phyloP scores from a whole-genome alignment of 2,113 vertebrate species.

The Caloenas nicobarica region DNA sequence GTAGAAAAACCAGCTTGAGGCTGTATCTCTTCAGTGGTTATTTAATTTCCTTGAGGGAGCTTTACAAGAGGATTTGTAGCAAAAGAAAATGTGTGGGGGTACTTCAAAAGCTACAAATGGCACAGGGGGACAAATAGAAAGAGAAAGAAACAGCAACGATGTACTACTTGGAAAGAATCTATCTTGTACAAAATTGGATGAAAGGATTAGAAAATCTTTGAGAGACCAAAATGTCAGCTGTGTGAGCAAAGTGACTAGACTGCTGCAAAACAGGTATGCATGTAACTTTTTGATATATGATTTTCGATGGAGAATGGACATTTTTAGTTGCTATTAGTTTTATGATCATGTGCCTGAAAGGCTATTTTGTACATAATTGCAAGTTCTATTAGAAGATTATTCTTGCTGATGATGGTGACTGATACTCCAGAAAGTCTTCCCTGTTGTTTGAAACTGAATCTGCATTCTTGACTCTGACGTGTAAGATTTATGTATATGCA shows the following conservation, averaged over 20 bases:
- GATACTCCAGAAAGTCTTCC: neutral
- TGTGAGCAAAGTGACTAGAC: neutral
- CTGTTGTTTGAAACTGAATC: neutral
- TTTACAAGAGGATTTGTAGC: neutral
- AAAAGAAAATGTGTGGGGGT: slow-evolving; percentile 75
- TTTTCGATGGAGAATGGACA: neutral
- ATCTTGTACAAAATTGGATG: slow-evolving; percentile 6
- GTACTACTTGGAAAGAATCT: slow-evolving; percentile 15
- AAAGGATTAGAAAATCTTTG: slow-evolving; percentile 34
- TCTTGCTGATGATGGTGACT: neutral
- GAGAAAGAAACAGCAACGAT: neutral
- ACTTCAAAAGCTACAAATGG: slow-evolving; percentile 46
- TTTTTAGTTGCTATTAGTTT: neutral
- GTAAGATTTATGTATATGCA: neutral
- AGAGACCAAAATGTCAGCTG: neutral
- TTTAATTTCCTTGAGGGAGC: slow-evolving; percentile 3
- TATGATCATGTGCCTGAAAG: neutral
- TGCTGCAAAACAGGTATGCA: slow-evolving; percentile 70
- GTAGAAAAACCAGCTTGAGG: neutral
- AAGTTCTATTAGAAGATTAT: neutral
- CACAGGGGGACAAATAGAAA: neutral
- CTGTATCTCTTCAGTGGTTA: neutral
- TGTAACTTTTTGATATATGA: neutral
- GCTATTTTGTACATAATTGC: neutral
- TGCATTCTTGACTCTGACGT: neutral